Percentiles rank a stretch among this genome's conserved stretches.
These are phyloP conservation scores for Thamnaconus septentrionalis DNA, from an alignment of 2,113 vertebrate genomes.

Conservation along the genomic window DNA sequence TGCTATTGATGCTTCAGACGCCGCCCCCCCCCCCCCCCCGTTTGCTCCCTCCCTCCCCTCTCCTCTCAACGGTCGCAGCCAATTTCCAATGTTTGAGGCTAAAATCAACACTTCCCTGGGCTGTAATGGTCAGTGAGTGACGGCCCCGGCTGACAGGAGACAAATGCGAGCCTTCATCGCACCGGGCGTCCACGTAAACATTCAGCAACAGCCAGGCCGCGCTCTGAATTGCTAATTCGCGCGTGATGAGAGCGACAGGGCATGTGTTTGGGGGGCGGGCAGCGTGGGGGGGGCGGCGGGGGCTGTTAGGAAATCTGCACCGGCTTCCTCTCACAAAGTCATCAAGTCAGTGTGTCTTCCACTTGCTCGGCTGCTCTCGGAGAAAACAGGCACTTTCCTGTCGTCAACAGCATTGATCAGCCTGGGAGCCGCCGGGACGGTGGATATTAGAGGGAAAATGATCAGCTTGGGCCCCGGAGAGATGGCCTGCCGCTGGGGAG, in stretches of 20 bases:
- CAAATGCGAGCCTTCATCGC: constrained; percentile 77
- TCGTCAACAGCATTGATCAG: constrained; percentile 74
- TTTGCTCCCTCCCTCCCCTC: neutral
- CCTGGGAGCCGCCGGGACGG: constrained; percentile 43
- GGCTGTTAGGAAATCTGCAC: constrained; percentile 36
- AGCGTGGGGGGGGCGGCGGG: too few relatives aligned
- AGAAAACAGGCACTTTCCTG: constrained; percentile 57
- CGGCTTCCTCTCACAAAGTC: constrained; percentile 54
- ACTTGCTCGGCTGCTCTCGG: constrained; percentile 28
- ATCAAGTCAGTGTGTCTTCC: constrained; percentile 58
- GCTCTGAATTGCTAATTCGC: constrained; percentile 75
- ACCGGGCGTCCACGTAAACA: constrained; percentile 71
- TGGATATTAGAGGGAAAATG: constrained; percentile 69
- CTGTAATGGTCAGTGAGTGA: constrained; percentile 63
- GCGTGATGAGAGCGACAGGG: constrained; percentile 44
- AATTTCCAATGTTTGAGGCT: constrained; percentile 47
- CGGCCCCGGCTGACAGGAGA: constrained; percentile 71
- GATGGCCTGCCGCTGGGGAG: constrained; percentile 56
- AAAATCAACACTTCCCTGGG: constrained; percentile 43
- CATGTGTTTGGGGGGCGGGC: constrained; percentile 26
- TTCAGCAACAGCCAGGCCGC: constrained; percentile 49
- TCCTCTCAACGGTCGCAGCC: constrained; percentile 26
- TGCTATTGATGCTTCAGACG: constrained; percentile 15
- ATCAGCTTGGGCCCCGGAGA: constrained; percentile 56
- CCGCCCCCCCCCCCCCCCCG: neutral